These are phyloP conservation scores for Apostichopus leukothele DNA, from an alignment of 53 echinoderm and acorn worm genomes.

Conservation along the genomic window DNA sequence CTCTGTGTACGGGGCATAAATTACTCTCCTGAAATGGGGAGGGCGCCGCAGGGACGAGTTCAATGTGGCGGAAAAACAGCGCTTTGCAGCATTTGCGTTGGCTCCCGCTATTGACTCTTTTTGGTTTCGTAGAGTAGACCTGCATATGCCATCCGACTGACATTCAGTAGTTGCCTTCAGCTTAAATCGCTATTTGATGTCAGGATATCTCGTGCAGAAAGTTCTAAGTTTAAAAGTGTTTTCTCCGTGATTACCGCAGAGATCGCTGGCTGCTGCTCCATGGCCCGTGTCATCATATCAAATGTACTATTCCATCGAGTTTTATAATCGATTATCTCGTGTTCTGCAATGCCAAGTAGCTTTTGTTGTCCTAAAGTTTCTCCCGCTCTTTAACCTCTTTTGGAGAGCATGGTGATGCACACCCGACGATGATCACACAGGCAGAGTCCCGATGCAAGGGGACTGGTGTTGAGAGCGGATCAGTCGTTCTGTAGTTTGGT, in stretches of 20 bases:
- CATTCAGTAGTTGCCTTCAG: constrained; percentile 19
- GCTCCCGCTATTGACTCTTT: neutral
- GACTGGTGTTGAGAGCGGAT: no score
- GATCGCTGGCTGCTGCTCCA: constrained; percentile 34
- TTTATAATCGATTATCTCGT: constrained; percentile 13
- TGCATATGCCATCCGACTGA: constrained; percentile 9
- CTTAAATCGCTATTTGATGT: constrained; percentile 17
- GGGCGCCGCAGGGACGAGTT: no score
- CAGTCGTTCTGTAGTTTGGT: no score
- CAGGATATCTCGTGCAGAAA: neutral
- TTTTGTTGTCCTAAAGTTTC: constrained; percentile 11
- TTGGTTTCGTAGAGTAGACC: constrained; percentile 15
- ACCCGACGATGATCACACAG: no score
- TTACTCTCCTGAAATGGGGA: no score
- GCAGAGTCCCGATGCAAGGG: no score
- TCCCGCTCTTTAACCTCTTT: constrained; percentile 12
- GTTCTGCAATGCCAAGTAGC: constrained; percentile 20
- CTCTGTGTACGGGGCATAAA: no score
- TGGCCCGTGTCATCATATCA: constrained; percentile 20
- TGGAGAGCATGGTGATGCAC: no score
- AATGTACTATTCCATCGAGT: constrained; percentile 1
- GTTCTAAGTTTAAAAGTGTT: constrained; percentile 16
- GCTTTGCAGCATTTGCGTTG: neutral
- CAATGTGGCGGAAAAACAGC: no score
- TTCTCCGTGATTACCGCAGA: constrained; percentile 16